Conservation (phyloP, 1,140 invertebrate genomes). For the Planococcus citri region DNA sequence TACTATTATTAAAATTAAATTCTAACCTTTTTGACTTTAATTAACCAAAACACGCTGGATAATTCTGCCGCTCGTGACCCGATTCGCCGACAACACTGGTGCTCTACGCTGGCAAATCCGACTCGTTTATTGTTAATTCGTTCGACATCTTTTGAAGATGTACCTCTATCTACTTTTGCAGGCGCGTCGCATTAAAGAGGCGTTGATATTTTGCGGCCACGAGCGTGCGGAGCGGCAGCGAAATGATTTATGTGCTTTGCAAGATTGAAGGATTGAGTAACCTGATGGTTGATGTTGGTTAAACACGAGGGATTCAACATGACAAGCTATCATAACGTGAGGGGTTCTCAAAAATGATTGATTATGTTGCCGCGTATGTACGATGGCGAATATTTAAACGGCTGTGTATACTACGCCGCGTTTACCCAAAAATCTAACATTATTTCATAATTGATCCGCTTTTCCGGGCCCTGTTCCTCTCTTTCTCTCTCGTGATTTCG, state of each 20-base stretch:
- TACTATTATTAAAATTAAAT: background rate
- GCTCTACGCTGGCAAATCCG: background rate
- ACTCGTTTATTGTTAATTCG: background rate
- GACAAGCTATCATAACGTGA: background rate
- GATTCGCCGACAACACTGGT: background rate
- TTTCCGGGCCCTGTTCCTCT: too few relatives aligned
- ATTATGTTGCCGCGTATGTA: background rate
- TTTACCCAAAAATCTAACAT: too few relatives aligned
- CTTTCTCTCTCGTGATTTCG: too few relatives aligned
- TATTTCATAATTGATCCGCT: too few relatives aligned
- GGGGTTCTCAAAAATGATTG: conserved; percentile 2
- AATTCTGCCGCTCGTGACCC: background rate
- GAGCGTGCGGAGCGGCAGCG: background rate
- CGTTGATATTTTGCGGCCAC: background rate
- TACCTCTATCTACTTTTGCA: too few relatives aligned
- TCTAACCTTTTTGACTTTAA: conserved; percentile 2
- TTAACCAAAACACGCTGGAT: background rate
- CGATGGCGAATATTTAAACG: too few relatives aligned
- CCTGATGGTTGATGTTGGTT: conserved; percentile 6
- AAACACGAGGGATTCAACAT: background rate
- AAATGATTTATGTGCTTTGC: background rate
- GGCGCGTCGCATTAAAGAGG: background rate
- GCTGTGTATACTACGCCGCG: too few relatives aligned
- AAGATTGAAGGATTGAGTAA: background rate
- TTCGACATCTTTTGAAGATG: background rate